Conservation (phyloP, 2,113 vertebrate genomes). For the Brachypodius melanocephalos region DNA sequence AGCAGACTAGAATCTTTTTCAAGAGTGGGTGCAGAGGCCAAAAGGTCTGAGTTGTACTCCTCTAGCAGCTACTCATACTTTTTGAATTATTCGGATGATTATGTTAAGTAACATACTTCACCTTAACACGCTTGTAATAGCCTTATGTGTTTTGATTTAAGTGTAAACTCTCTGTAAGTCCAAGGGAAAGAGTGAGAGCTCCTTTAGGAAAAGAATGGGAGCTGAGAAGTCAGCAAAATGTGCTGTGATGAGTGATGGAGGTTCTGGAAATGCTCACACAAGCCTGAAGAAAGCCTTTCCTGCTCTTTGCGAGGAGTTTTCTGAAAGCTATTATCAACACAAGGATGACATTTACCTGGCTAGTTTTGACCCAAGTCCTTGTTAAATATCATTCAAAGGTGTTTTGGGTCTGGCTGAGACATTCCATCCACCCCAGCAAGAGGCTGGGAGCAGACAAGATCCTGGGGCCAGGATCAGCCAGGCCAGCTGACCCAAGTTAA, state of each 20-base stretch:
- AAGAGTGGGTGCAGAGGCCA: neutral
- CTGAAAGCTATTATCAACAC: neutral
- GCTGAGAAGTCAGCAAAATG: neutral
- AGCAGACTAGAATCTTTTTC: neutral
- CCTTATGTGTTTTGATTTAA: neutral
- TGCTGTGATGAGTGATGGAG: fast-evolving
- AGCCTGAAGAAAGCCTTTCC: neutral
- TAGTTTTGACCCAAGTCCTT: neutral
- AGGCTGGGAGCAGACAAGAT: neutral
- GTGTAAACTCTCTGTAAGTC: neutral
- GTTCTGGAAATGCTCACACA: neutral
- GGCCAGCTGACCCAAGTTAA: neutral
- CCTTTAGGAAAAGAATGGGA: fast-evolving
- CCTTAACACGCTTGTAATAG: neutral
- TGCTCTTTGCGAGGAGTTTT: neutral
- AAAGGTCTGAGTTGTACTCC: neutral
- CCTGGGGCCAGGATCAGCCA: neutral
- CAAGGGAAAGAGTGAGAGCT: neutral
- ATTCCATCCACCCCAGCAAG: neutral
- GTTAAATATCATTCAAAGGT: neutral
- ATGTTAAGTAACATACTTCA: neutral
- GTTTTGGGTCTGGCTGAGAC: neutral
- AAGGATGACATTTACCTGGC: neutral
- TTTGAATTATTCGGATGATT: neutral
- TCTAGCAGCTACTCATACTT: neutral